Percentiles rank a stretch among this genome's conserved stretches.
phyloP scores from a whole-genome alignment of 1,140 invertebrate genomes.

The Chelonus insularis region DNA sequence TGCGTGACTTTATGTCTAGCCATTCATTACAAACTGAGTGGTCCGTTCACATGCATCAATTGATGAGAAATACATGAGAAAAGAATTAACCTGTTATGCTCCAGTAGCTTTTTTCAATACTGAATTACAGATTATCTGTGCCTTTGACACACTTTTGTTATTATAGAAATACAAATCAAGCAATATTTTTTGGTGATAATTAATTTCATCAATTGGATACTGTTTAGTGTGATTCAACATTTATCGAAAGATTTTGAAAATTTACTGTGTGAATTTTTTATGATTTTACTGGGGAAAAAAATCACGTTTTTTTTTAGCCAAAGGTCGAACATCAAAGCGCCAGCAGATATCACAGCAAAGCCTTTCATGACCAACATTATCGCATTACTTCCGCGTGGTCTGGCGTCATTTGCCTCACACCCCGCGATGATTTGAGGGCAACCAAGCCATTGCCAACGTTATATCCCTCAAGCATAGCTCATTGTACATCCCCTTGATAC shows the following conservation, averaged over 20 bases:
- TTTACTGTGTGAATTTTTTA: neutral
- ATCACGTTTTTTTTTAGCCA: constrained; percentile 15
- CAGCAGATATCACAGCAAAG: constrained; percentile 41
- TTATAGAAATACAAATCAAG: too few relatives aligned
- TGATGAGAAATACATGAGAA: constrained; percentile 38
- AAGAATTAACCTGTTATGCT: constrained; percentile 45
- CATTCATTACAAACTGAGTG: constrained; percentile 39
- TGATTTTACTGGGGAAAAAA: too few relatives aligned
- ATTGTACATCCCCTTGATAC: constrained; percentile 7
- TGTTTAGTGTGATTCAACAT: too few relatives aligned
- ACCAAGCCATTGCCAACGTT: constrained; percentile 40
- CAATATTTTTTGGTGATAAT: too few relatives aligned
- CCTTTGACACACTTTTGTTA: too few relatives aligned
- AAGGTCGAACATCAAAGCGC: constrained; percentile 48
- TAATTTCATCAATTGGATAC: too few relatives aligned
- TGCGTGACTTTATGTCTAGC: constrained; percentile 21
- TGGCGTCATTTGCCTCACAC: constrained; percentile 51
- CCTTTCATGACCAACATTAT: constrained; percentile 52
- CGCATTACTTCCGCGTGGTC: constrained; percentile 52
- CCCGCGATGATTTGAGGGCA: constrained; percentile 55
- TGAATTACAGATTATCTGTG: constrained; percentile 37
- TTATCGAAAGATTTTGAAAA: neutral
- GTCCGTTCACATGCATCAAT: constrained; percentile 38
- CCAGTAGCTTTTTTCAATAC: constrained; percentile 46
- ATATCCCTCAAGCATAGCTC: neutral